These are phyloP conservation scores for Lepeophtheirus nordmannii DNA, from an alignment of 2,888 invertebrate genomes.

Conservation along the genomic window DNA sequence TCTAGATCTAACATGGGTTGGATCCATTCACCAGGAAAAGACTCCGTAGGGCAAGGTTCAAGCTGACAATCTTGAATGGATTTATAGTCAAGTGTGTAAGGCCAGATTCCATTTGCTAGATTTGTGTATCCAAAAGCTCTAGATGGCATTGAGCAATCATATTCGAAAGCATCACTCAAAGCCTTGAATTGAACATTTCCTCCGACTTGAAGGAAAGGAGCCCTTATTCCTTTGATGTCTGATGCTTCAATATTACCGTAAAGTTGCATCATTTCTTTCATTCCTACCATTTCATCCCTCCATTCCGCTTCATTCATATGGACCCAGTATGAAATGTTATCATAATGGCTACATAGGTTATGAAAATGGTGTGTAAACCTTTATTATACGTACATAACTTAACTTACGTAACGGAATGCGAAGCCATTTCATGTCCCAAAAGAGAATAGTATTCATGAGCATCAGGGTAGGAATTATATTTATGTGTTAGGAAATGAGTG, in stretches of 20 bases:
- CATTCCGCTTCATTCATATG: slow-evolving; percentile 40
- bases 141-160: slow-evolving; percentile 50
- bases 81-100: slow-evolving; percentile 49
- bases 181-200: slow-evolving; percentile 46
- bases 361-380: background rate
- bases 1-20: slow-evolving; percentile 46
- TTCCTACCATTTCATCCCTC: slow-evolving; percentile 45
- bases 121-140: slow-evolving; percentile 32
- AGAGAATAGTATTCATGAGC: slow-evolving; percentile 25
- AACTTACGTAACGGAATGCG: slow-evolving; percentile 29
- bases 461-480: slow-evolving; percentile 26
- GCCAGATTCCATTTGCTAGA: slow-evolving; percentile 42
- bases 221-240: slow-evolving; percentile 36
- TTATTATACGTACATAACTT: background rate
- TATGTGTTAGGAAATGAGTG: slow-evolving; percentile 27
- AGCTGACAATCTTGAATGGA: slow-evolving; percentile 42
- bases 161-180: slow-evolving; percentile 40
- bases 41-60: slow-evolving; percentile 43
- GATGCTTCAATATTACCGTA: slow-evolving; percentile 40
- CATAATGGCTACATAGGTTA: slow-evolving; percentile 37
- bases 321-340: slow-evolving; percentile 44
- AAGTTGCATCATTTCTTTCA: slow-evolving; percentile 39
- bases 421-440: slow-evolving; percentile 29
- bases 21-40: slow-evolving; percentile 48
- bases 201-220: slow-evolving; percentile 44